Percentiles rank a stretch among this genome's conserved stretches.
phyloP scores from a whole-genome alignment of 2,888 invertebrate genomes.

The Linnaemya tessellans region DNA sequence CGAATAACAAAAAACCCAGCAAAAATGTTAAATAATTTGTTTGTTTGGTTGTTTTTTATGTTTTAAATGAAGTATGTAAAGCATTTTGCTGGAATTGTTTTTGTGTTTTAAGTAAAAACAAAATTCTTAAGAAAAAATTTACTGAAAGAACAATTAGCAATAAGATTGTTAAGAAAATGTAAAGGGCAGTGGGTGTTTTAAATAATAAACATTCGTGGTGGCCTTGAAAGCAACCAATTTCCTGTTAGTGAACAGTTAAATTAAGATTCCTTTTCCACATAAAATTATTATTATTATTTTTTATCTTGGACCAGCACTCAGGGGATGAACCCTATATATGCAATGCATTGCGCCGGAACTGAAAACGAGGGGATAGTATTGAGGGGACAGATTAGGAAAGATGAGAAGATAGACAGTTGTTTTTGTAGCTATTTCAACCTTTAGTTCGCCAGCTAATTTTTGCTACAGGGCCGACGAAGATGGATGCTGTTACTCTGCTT shows the following conservation, averaged over 20 bases:
- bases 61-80: conserved; percentile 16
- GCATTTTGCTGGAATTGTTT: background rate
- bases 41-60: background rate
- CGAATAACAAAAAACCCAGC: background rate
- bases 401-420: no score
- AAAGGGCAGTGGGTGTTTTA: conserved; percentile 8
- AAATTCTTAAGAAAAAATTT: background rate
- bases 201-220: background rate
- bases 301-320: no score
- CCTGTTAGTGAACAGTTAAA: background rate
- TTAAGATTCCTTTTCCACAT: background rate
- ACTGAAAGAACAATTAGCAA: conserved; percentile 7
- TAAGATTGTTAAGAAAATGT: background rate
- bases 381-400: no score
- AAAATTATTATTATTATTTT: background rate
- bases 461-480: no score
- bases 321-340: no score
- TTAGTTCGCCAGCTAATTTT: no score
- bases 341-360: no score
- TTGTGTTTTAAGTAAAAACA: background rate
- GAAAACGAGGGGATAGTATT: no score
- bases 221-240: background rate
- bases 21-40: conserved; percentile 20
- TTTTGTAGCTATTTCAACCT: no score
- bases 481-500: no score